Evolutionary conservation across 2,113 vertebrate species (phyloP), one percentile per base, ranked within the genome.

Genomic region (Megaceryle maxima): DNA sequence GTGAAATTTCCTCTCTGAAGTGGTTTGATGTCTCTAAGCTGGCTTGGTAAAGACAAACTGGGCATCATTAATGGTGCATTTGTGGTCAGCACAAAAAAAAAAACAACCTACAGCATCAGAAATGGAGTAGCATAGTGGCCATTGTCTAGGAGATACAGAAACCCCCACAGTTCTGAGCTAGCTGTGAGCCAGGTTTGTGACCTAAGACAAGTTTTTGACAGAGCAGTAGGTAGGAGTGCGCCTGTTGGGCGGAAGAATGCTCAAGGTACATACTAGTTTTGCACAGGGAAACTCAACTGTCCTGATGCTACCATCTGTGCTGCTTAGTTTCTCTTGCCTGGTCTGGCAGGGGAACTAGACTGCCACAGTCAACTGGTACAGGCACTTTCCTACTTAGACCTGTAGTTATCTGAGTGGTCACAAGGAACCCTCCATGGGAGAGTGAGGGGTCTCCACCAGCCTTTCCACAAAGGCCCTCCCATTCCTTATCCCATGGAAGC

Each of bases 131-230:
- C 28, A 46, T 12, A 39, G 39, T 41, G 46, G 59, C 31, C 35
- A 67, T 60, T 2, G 1, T 7, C 16, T 41, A 19, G n/a, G 44
- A 0, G 0, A 19, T 83, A 35, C 26, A 26, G 56, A 39, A n/a
- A 64, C 64, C 78, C 39, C n/a, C 5, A 1, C 1, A 0, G 46
- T 43, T 63, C 26, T 39, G 43, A 76, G 63, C 43, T 35, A 50
- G 63, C 59, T 3, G 0, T 39, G 24, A 81, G 28, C 46, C 19
- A 10, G 6, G 16, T 56, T 87, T 64, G 39, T 22, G 22, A 43
- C 29, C 55, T 41, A 15, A n/a, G 29, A 37, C 43, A 33, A 39
- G 41, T 44, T 67, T 67, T 53, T 44, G 20, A 46, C 35, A 51
- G 33, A 67, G 29, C 43, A 57, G 50, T n/a, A 56, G 64, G 41